Base-by-base conservation (phyloP, 2,888 invertebrate genomes). In the Mesoligia furuncula region DNA sequence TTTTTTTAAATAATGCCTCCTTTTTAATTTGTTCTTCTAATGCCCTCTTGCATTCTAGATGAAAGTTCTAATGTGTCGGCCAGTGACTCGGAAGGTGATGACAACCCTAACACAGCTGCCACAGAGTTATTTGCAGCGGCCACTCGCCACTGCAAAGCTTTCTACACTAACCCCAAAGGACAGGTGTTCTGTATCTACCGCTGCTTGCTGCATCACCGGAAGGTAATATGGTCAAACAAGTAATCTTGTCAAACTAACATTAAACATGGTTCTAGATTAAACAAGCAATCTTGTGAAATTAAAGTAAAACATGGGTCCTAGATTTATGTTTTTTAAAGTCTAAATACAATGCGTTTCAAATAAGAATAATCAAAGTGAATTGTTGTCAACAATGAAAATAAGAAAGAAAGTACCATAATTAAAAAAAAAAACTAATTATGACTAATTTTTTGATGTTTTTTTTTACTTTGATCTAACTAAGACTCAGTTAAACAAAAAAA, bases 141-240 rank as follows among this genome's bases (percentile, higher is more conserved):
- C 24, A 97, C 97, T 42, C 94, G 97, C n/a, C 98, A 98, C 90
- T 98, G 98, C 36, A 98, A 98, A 93, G 97, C 98, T 0, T 98
- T 98, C 92, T 97, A 98, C 89, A 97, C 97, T 86, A 98, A 98
- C 90, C 93, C 95, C 0, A 94, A 96, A 6, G 98, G 98, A 0
- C 97, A 98, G 87, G 97, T 98, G 79, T 97, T 98, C 90, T 98
- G 98, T 67, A 94, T 98, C 67, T 98, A 98, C 90, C 96, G 98
- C 88, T 98, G 98, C 90, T 94, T 98, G 75, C 92, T 98, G 70
- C 98, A 98, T 90, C 97, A 97, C 88, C 98, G 97, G 91, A 98
- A 98, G 97, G 98, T 98, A 93, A 76, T n/a, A n/a, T 57, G n/a
- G 5, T n/a, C n/a, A 57, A n/a, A n/a, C n/a, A 1, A 57, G n/a